These are phyloP conservation scores for Mastomys natalensis DNA, from an alignment of 2,113 vertebrate species.

Conservation along the genomic window DNA sequence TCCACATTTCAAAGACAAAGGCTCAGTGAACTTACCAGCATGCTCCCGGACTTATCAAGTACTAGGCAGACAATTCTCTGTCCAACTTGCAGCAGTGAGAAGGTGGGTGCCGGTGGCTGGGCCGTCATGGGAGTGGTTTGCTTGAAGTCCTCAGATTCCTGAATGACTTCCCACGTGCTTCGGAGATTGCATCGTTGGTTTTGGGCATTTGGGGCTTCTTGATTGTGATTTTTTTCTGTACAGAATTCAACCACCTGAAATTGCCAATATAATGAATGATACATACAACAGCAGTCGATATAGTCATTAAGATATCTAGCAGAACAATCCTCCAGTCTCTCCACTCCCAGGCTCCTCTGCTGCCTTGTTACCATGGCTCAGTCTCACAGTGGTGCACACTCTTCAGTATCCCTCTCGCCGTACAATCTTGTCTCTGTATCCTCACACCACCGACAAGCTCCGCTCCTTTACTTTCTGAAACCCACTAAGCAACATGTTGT, in stretches of 20 bases:
- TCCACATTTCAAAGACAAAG: not conserved
- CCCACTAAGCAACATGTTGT: not conserved
- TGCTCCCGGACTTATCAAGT: conserved; percentile 87
- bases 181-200: conserved; percentile 84
- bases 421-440: not conserved
- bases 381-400: too few relatives aligned
- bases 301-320: not conserved
- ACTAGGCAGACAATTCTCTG: conserved; percentile 85
- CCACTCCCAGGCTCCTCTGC: not conserved
- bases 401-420: not conserved
- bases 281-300: not conserved
- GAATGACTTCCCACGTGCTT: conserved; percentile 86
- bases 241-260: conserved; percentile 86
- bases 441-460: not conserved
- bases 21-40: conserved; percentile 73
- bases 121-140: conserved; percentile 66
- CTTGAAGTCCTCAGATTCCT: conserved; percentile 80
- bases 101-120: conserved; percentile 67
- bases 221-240: conserved; percentile 82
- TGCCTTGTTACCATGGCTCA: not conserved
- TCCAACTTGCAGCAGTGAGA: conserved; percentile 81
- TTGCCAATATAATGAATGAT: conserved; percentile 53
- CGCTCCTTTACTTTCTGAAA: not conserved
- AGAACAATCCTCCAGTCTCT: not conserved
- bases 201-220: conserved; percentile 84